These are phyloP conservation scores for Loriculus beryllinus DNA, from an alignment of 2,797 vertebrate genomes.

Conservation along the genomic window DNA sequence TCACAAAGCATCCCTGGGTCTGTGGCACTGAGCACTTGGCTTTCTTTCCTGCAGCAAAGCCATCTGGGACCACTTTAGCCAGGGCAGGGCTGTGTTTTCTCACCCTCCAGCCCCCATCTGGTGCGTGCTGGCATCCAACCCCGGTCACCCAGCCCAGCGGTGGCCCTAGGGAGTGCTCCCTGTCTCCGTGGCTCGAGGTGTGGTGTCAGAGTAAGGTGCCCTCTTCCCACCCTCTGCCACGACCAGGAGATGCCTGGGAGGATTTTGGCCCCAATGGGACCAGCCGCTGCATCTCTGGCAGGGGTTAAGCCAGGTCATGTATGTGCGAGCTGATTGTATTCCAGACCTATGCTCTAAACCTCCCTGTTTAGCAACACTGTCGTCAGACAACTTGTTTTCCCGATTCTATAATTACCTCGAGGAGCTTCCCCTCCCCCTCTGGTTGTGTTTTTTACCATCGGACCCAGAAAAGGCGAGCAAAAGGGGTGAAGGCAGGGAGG, in stretches of 20 bases:
- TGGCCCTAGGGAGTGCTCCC: background rate
- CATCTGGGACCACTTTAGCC: background rate
- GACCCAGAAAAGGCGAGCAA: constrained; percentile 36
- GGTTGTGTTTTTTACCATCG: background rate
- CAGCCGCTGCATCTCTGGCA: constrained; percentile 12
- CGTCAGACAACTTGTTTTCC: constrained; percentile 72
- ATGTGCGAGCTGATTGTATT: constrained; percentile 63
- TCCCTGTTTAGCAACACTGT: constrained; percentile 67
- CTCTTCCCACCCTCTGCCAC: background rate
- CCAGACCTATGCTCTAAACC: constrained; percentile 67
- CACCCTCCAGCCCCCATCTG: background rate
- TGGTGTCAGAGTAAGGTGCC: accelerated
- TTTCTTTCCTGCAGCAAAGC: background rate
- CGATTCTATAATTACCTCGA: constrained; percentile 68
- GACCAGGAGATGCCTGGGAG: background rate
- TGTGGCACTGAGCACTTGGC: background rate
- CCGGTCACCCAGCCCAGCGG: accelerated
- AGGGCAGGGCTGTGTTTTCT: background rate
- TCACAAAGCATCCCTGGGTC: background rate
- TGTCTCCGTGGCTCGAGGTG: background rate
- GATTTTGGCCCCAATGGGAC: background rate
- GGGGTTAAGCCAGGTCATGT: constrained; percentile 56
- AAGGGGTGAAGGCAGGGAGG: background rate
- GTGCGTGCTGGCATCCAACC: background rate
- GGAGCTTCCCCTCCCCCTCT: constrained; percentile 47